phyloP scores from a whole-genome alignment of 2,797 vertebrate genomes.

The Gymnoscopelus microlampas region DNA sequence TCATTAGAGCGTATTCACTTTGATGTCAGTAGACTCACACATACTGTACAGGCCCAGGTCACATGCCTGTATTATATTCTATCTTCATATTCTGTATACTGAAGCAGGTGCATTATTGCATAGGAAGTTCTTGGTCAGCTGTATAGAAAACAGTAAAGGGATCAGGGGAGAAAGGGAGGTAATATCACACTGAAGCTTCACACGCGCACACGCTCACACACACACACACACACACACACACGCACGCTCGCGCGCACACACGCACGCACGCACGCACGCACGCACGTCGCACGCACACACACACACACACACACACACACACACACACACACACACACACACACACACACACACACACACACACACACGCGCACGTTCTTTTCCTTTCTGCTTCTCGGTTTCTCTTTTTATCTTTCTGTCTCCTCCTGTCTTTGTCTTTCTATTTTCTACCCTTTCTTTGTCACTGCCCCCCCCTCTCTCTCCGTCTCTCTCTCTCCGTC shows the following conservation, averaged over 20 bases:
- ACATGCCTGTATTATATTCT: constrained; percentile 53
- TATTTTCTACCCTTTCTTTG: constrained; percentile 1
- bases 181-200: constrained; percentile 63
- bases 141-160: constrained; percentile 60
- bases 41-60: constrained; percentile 14
- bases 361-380: constrained; percentile 31
- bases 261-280: constrained; percentile 42
- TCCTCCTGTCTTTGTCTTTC: constrained; percentile 3
- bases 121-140: constrained; percentile 74
- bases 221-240: constrained; percentile 40
- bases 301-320: constrained; percentile 31
- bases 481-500: constrained; percentile 13
- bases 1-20: too few relatives aligned
- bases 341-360: constrained; percentile 41
- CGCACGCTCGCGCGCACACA: constrained; percentile 22
- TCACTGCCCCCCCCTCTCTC: neutral
- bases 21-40: too few relatives aligned
- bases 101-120: constrained; percentile 61
- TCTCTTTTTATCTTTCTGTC: constrained; percentile 2
- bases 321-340: constrained; percentile 46
- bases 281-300: constrained; percentile 33
- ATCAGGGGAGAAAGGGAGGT: constrained; percentile 55
- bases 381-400: constrained; percentile 30
- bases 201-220: constrained; percentile 42
- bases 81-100: constrained; percentile 44